Conservation (phyloP, 2,888 invertebrate genomes). For the Eudasyphora cyanicolor region DNA sequence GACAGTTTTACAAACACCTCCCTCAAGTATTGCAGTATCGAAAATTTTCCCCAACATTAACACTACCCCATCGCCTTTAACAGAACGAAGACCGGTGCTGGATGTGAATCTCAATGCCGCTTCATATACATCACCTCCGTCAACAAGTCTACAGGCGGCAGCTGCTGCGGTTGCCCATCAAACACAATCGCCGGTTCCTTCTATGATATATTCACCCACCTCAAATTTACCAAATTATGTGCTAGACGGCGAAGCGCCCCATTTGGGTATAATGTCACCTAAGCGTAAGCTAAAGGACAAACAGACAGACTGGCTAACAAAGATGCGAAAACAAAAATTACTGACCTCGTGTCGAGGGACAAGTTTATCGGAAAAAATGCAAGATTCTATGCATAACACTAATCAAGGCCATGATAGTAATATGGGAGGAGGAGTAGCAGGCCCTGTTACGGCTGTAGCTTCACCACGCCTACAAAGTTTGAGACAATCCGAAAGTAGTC, state of each 20-base stretch:
- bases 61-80: slow-evolving; percentile 72
- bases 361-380: slow-evolving; percentile 74
- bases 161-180: slow-evolving; percentile 63
- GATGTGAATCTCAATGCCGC: slow-evolving; percentile 68
- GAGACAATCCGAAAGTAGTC: slow-evolving; percentile 74
- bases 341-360: slow-evolving; percentile 73
- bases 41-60: slow-evolving; percentile 26
- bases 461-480: slow-evolving; percentile 77
- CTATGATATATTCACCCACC: slow-evolving; percentile 83
- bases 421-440: background rate
- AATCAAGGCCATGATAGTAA: slow-evolving; percentile 5
- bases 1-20: slow-evolving; percentile 32
- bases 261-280: slow-evolving; percentile 85
- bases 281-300: slow-evolving; percentile 83
- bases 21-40: slow-evolving; percentile 40
- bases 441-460: slow-evolving; percentile 67
- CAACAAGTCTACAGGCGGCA: slow-evolving; percentile 62
- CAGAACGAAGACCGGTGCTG: slow-evolving; percentile 68
- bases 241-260: slow-evolving; percentile 88
- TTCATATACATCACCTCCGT: slow-evolving; percentile 71
- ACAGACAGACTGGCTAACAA: slow-evolving; percentile 88
- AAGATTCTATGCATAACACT: slow-evolving; percentile 46
- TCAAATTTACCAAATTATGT: slow-evolving; percentile 89
- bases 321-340: slow-evolving; percentile 82
- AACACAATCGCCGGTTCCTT: slow-evolving; percentile 49